phyloP scores from a whole-genome alignment of 2,797 vertebrate species.

The Sebastes itinus region DNA sequence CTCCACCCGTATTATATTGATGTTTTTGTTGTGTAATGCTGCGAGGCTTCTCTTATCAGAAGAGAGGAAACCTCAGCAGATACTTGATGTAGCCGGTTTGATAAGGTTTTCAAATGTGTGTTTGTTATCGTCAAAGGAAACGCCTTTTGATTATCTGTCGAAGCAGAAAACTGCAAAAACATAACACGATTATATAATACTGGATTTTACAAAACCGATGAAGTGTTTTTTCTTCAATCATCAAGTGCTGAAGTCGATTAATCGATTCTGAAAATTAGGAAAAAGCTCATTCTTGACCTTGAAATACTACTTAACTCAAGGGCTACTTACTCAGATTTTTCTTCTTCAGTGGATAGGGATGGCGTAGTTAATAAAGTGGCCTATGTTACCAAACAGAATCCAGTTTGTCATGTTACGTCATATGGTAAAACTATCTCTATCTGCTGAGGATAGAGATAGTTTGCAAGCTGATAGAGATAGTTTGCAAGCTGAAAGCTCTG shows the following conservation, averaged over 20 bases:
- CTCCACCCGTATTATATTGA: not conserved
- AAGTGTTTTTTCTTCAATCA: no score
- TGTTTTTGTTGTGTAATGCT: not conserved
- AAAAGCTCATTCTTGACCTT: not conserved
- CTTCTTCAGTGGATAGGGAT: not conserved
- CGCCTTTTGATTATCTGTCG: not conserved
- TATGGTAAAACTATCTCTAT: not conserved
- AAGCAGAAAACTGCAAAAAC: not conserved
- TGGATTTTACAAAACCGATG: not conserved
- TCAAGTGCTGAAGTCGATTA: not conserved
- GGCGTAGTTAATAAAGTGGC: not conserved
- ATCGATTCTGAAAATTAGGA: rapidly evolving
- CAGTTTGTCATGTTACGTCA: not conserved
- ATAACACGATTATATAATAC: not conserved
- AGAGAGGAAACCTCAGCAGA: not conserved
- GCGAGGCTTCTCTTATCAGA: not conserved
- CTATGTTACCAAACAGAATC: not conserved
- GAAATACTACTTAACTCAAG: not conserved
- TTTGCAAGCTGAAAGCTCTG: no score
- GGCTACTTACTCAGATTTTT: not conserved
- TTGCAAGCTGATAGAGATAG: no score
- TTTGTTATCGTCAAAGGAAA: not conserved
- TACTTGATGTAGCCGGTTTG: not conserved
- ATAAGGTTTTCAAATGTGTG: not conserved
- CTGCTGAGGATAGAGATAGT: no score